Conservation (phyloP, 2,888 invertebrate species). For the Sepioteuthis lessoniana region DNA sequence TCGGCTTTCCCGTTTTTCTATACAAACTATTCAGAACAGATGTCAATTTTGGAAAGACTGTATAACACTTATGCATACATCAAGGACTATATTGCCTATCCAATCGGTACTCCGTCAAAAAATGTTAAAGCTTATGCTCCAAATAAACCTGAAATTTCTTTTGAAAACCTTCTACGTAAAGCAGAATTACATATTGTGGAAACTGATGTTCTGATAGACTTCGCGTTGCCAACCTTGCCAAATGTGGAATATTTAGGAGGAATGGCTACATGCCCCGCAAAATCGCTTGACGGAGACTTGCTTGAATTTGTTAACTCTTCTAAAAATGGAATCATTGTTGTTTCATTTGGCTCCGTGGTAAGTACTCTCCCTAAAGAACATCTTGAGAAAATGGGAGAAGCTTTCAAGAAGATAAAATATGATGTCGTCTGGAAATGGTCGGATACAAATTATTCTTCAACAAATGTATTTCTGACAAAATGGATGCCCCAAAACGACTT, state of each 20-base stretch:
- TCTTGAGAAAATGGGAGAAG: constrained; percentile 50
- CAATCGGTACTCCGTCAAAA: background rate
- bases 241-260: constrained; percentile 54
- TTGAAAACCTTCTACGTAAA: constrained; percentile 47
- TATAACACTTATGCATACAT: background rate
- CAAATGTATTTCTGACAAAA: constrained; percentile 46
- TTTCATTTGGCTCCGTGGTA: constrained; percentile 54
- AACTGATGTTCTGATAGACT: constrained; percentile 52
- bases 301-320: constrained; percentile 51
- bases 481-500: constrained; percentile 58
- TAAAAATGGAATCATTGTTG: constrained; percentile 54
- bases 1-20: background rate
- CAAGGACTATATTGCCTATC: background rate
- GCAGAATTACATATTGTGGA: constrained; percentile 54
- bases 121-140: constrained; percentile 50
- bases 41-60: background rate
- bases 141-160: constrained; percentile 47
- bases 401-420: constrained; percentile 50
- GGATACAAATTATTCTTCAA: background rate
- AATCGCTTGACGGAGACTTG: constrained; percentile 50
- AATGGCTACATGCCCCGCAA: constrained; percentile 50
- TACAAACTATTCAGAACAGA: background rate
- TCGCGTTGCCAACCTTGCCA: constrained; percentile 51
- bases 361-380: constrained; percentile 51
- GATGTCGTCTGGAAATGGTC: constrained; percentile 37